Evolutionary conservation across 1,140 invertebrate species (phyloP).

Genomic region (Camponotus floridanus): DNA sequence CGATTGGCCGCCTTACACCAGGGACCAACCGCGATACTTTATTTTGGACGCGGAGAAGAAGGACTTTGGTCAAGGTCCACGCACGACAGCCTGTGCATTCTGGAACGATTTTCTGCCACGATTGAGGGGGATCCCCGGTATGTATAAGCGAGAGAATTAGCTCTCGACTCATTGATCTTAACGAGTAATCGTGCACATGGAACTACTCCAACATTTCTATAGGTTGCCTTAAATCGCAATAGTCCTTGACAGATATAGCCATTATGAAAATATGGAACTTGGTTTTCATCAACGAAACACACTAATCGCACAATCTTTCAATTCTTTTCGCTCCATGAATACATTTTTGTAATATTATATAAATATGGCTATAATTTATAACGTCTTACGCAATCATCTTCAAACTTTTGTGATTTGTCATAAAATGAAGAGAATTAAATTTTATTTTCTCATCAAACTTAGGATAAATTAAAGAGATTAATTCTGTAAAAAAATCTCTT

Average conservation of each 20-base stretch:
- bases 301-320: not conserved
- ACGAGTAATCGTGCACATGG: not conserved
- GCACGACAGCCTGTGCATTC: conserved; percentile 96
- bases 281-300: not conserved
- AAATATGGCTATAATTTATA: too few species aligned
- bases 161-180: not conserved
- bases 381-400: too few species aligned
- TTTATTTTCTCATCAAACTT: too few species aligned
- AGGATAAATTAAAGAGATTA: too few species aligned
- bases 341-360: not conserved
- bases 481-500: too few species aligned
- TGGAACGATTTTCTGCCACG: conserved; percentile 98
- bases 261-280: not conserved
- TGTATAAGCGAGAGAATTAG: conserved; percentile 58
- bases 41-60: conserved; percentile 93
- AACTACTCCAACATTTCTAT: not conserved
- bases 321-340: not conserved
- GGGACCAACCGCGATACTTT: conserved; percentile 94
- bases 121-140: conserved; percentile 91
- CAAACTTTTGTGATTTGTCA: too few species aligned
- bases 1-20: conserved; percentile 96
- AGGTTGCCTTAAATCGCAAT: not conserved
- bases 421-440: too few species aligned
- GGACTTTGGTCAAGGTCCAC: conserved; percentile 92
- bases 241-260: not conserved